These are phyloP conservation scores for Noctilio leporinus DNA, from an alignment of 2,113 vertebrate species.

Conservation along the genomic window DNA sequence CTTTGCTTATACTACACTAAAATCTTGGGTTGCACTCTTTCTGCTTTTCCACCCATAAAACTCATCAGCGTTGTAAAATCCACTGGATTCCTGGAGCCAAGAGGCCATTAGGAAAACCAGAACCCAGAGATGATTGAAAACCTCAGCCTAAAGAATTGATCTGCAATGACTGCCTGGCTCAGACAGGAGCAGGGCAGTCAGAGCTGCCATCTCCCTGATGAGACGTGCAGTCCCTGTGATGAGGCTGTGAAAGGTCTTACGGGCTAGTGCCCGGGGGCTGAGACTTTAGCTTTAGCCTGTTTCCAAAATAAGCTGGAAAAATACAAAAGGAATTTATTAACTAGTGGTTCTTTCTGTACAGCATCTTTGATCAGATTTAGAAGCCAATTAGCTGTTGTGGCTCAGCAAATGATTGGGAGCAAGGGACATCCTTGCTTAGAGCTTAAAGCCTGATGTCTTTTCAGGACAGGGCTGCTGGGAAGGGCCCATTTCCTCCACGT, in stretches of 20 bases:
- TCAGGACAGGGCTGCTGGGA: not conserved
- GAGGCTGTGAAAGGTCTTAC: not conserved
- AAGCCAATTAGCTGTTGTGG: not conserved
- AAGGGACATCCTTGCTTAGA: not conserved
- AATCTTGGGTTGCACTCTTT: not conserved
- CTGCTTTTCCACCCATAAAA: not conserved
- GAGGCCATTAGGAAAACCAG: not conserved
- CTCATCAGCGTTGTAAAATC: not conserved
- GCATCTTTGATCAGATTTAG: not conserved
- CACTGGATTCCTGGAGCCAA: not conserved
- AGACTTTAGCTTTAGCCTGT: not conserved
- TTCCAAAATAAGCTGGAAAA: not conserved
- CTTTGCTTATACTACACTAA: not conserved
- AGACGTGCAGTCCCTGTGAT: not conserved
- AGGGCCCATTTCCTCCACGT: not conserved
- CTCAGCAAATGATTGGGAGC: not conserved
- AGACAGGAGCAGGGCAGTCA: not conserved
- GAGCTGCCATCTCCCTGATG: not conserved
- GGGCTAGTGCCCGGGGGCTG: not conserved
- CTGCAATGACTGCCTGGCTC: not conserved
- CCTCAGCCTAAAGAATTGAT: not conserved
- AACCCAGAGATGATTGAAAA: not conserved
- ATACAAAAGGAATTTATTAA: not conserved
- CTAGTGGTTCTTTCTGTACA: not conserved
- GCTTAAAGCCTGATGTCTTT: not conserved